Evolutionary conservation across 1,140 invertebrate genomes (phyloP), one percentile per base, ranked within the genome.

Genomic region (Dendrolimus kikuchii): DNA sequence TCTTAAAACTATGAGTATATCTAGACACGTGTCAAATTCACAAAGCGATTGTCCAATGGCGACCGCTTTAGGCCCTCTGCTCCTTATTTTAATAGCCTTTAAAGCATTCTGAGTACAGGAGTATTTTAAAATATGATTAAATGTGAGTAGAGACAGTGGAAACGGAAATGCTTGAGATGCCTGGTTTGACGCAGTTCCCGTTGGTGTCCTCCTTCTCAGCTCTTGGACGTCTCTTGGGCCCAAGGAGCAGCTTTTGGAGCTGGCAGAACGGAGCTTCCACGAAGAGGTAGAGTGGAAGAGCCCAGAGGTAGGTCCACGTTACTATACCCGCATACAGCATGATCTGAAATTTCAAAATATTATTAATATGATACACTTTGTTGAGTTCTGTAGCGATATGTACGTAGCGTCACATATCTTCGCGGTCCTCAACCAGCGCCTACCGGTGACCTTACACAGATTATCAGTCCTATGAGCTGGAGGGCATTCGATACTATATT

Each of bases 131-230:
- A 23, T 7, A 50, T 47, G 57, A 53, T 64, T 72, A 86, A 54
- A 86, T 86, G 60, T 86, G 81, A 5, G 81, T 86, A 2, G 81
- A 86, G 7, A 86, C 80, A 37, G 81, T 86, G 3, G 77, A 81
- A 6, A 86, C 80, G 2, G 82, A 86, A 1, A 81, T 68, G 7
- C 59, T 76, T 7, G 82, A 86, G 5, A 79, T 68, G 5, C 82
- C 80, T 36, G 78, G 78, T 23, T 83, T 86, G 0, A 85, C 76
- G 10, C 72, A 65, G 46, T 68, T 68, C 6, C 57, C 60, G 40
- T 64, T 75, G 0, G 49, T 50, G 5, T 71, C 56, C 55, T 80
- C 72, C 41, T 60, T 59, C 9, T 66, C 66, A 9, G 58, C 61
- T 41, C 63, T 68, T 5, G 70, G 69, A 53, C 57, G 69, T 47